A percentile compares a stretch with the other conserved stretches of the same genome.
These are phyloP conservation scores for Drosophila setifemur DNA, from an alignment of 1,140 invertebrate species.

Conservation along the genomic window DNA sequence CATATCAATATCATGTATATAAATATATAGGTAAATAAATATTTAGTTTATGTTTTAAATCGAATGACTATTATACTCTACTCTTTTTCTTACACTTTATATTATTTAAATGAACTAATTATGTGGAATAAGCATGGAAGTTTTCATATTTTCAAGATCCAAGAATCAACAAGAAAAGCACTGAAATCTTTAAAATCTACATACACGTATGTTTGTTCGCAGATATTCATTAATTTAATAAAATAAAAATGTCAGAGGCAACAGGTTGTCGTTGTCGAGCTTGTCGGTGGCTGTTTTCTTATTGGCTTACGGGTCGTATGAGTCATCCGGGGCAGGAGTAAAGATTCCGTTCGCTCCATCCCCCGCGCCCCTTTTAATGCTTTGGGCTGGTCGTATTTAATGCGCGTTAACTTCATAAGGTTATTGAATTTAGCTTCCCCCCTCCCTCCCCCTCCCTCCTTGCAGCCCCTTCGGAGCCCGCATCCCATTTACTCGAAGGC, in stretches of 20 bases:
- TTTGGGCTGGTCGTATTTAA: slow-evolving; percentile 49
- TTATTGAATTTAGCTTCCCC: slow-evolving; percentile 60
- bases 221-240: slow-evolving; percentile 23
- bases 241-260: slow-evolving; percentile 30
- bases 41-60: no score
- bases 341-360: background rate
- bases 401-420: slow-evolving; percentile 69
- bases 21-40: no score
- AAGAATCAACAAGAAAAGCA: background rate
- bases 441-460: background rate
- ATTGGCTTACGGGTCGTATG: slow-evolving; percentile 28
- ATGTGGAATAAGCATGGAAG: no score
- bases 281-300: background rate
- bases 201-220: background rate
- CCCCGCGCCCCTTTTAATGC: slow-evolving; percentile 1
- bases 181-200: background rate
- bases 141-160: background rate
- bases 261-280: slow-evolving; percentile 44
- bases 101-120: no score
- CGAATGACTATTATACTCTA: no score
- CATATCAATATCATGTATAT: no score
- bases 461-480: background rate
- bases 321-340: slow-evolving; percentile 14
- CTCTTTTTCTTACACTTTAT: no score
- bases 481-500: slow-evolving; percentile 23